These are phyloP conservation scores for Drosophila anomelani DNA, from an alignment of 2,888 invertebrate genomes.

Conservation along the genomic window DNA sequence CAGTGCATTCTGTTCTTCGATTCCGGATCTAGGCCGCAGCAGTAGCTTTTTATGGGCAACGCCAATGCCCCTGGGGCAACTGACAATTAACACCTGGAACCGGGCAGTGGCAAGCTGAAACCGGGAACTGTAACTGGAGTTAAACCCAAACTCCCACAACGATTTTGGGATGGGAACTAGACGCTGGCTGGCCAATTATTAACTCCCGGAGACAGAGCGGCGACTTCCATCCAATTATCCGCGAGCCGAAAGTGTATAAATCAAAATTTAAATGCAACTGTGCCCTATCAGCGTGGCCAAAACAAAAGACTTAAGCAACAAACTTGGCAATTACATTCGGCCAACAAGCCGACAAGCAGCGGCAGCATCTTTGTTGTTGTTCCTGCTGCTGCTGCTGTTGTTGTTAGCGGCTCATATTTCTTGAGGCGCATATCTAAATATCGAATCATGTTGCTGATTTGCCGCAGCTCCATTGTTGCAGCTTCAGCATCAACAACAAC, in stretches of 20 bases:
- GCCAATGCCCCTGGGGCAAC: slow-evolving; percentile 30
- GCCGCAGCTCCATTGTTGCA: slow-evolving; percentile 66
- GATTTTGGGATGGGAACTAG: slow-evolving; percentile 13
- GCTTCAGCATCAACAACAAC: slow-evolving; percentile 21
- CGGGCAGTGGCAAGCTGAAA: not conserved
- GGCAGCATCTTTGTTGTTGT: slow-evolving; percentile 47
- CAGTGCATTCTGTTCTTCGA: slow-evolving; percentile 16
- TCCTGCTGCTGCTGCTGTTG: slow-evolving; percentile 40
- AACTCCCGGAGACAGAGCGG: slow-evolving; percentile 52
- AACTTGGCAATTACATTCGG: slow-evolving; percentile 77
- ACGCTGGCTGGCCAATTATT: slow-evolving; percentile 34
- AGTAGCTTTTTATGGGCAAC: slow-evolving; percentile 52
- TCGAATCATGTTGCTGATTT: slow-evolving; percentile 80
- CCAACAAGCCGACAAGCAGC: slow-evolving; percentile 48
- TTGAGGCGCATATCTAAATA: slow-evolving; percentile 79
- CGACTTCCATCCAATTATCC: slow-evolving; percentile 76
- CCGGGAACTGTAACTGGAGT: slow-evolving; percentile 2
- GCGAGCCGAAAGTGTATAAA: slow-evolving; percentile 70
- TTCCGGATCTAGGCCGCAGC: slow-evolving; percentile 11
- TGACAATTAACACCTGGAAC: slow-evolving; percentile 64
- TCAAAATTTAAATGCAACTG: slow-evolving; percentile 77
- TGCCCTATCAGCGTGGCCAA: slow-evolving; percentile 67
- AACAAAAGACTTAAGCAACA: slow-evolving; percentile 80
- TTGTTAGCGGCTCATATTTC: slow-evolving; percentile 79
- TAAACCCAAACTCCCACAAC: slow-evolving; percentile 19